Evolutionary conservation across 2,797 vertebrate species (phyloP).

Genomic region (Mormyrops attenuatus): DNA sequence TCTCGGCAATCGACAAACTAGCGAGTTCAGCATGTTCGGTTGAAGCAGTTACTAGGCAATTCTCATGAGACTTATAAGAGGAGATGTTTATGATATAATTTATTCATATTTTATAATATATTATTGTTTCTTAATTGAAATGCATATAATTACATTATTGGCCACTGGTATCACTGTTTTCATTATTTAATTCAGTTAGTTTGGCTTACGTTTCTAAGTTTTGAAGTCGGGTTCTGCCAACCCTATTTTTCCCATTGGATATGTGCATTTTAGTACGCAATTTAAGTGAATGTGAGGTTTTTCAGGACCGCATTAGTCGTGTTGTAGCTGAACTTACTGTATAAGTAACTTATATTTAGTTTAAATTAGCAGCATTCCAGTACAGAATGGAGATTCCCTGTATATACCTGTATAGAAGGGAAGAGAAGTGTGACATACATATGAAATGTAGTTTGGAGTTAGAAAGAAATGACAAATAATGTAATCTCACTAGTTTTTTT

Average conservation of each 20-base stretch:
- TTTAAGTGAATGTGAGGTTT: not conserved
- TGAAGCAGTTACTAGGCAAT: not conserved
- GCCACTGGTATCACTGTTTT: not conserved
- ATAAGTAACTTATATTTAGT: not conserved
- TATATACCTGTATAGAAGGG: not conserved
- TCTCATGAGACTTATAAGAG: not conserved
- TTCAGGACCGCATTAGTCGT: not conserved
- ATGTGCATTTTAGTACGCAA: not conserved
- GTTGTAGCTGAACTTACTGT: not conserved
- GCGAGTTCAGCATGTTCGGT: not conserved
- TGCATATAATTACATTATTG: not conserved
- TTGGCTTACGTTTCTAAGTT: not conserved
- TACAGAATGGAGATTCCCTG: not conserved
- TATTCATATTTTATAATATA: not conserved
- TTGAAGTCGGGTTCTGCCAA: not conserved
- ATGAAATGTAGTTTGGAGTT: not conserved
- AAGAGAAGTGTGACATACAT: not conserved
- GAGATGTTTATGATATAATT: not conserved
- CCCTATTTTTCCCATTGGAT: not conserved
- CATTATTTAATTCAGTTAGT: not conserved
- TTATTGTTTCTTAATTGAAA: not conserved
- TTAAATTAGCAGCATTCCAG: not conserved
- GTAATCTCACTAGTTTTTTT: not conserved
- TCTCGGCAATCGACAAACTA: not conserved
- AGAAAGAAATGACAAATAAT: not conserved